phyloP scores from a whole-genome alignment of 2,888 invertebrate species.

The Caenorhabditis parvicauda region DNA sequence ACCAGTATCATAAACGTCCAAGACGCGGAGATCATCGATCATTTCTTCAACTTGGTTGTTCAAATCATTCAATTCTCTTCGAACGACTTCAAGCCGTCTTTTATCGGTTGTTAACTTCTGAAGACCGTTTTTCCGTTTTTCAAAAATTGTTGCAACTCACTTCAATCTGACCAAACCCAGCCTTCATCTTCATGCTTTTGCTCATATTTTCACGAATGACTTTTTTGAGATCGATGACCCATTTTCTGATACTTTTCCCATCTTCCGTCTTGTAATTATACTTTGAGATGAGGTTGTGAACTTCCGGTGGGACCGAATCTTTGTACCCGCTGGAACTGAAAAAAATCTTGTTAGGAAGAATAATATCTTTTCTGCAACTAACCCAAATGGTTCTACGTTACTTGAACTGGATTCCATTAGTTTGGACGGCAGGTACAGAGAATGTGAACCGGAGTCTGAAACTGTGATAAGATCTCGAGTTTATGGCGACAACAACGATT shows the following conservation, averaged over 20 bases:
- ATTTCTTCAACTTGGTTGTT: conserved; percentile 51
- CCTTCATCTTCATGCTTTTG: conserved; percentile 49
- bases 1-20: conserved; percentile 56
- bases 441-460: background rate
- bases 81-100: conserved; percentile 35
- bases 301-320: conserved; percentile 48
- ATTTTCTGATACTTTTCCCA: conserved; percentile 33
- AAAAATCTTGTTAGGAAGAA: background rate
- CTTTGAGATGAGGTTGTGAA: conserved; percentile 46
- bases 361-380: too few relatives aligned
- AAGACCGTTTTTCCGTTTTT: background rate
- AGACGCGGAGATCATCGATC: conserved; percentile 51
- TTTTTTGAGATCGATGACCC: conserved; percentile 36
- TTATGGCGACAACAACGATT: too few relatives aligned
- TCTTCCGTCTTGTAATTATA: conserved; percentile 43
- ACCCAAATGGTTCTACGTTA: too few relatives aligned
- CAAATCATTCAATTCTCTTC: conserved; percentile 44
- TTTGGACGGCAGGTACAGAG: background rate
- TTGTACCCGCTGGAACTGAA: conserved; percentile 25
- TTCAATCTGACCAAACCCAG: conserved; percentile 42
- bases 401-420: background rate
- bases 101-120: conserved; percentile 38
- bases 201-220: conserved; percentile 38
- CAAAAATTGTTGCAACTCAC: conserved; percentile 10
- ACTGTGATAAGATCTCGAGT: too few relatives aligned